A percentile compares a stretch with the other conserved stretches of the same genome.
Conservation (phyloP, 2,888 invertebrate genomes). For the Lamproptera curius region DNA sequence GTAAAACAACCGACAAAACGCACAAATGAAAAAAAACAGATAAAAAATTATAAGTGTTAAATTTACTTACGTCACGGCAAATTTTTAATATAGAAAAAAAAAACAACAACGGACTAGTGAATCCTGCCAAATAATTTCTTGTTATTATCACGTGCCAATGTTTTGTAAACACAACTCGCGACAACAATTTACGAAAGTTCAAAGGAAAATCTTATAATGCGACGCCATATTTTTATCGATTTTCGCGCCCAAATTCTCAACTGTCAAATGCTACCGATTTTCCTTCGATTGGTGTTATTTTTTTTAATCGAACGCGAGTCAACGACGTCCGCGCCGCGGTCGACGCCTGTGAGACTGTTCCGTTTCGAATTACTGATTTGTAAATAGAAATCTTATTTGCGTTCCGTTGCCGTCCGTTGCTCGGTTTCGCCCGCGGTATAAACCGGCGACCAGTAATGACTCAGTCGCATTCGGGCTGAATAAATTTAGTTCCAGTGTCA, state of each 20-base stretch:
- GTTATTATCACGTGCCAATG: conserved; percentile 14
- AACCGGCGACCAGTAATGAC: conserved; percentile 11
- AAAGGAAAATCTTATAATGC: background rate
- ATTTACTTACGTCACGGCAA: conserved; percentile 7
- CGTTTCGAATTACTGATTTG: conserved; percentile 45
- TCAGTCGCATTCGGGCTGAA: conserved; percentile 16
- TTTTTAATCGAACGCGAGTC: conserved; percentile 9
- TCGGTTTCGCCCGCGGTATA: conserved; percentile 36
- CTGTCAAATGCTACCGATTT: background rate
- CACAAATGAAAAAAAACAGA: too few species aligned
- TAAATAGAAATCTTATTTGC: conserved; percentile 57
- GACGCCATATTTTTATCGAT: conserved; percentile 12
- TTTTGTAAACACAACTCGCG: conserved; percentile 11
- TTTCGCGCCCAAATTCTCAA: conserved; percentile 11
- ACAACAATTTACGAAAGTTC: conserved; percentile 3
- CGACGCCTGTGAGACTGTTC: conserved; percentile 40
- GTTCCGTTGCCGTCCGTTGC: conserved; percentile 30
- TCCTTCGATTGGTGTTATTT: conserved; percentile 1
- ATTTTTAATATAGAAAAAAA: background rate
- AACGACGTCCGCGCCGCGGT: conserved; percentile 44
- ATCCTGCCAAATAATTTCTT: background rate
- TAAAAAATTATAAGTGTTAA: background rate
- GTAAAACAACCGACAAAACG: too few species aligned
- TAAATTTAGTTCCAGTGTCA: conserved; percentile 13
- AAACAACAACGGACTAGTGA: background rate